Evolutionary conservation across 1,140 invertebrate species (phyloP), one percentile per base, ranked within the genome.

Genomic region (Chrysoperla carnea): DNA sequence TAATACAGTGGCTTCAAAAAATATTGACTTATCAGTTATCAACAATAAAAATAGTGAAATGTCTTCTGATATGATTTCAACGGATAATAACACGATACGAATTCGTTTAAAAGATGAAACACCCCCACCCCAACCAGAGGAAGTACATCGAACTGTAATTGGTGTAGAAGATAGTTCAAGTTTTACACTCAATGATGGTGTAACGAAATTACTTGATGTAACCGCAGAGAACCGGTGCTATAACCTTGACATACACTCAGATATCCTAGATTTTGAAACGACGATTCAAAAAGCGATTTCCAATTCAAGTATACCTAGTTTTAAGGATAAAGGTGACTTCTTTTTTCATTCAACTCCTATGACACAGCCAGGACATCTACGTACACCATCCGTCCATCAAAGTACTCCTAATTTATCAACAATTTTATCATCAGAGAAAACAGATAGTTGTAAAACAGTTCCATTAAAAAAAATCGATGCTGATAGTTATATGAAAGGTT

Each of bases 341-440:
- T 28, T 57, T 51, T 37, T 50, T 46, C 44, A 69, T 52, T 49
- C 68, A 51, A 47, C 57, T 48, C 42, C 59, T 46, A 45, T 52
- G 17, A 59, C 65, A 11, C 55, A 59, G 1, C 55, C 48, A 27
- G 45, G 67, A 35, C 71, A 74, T 1, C 64, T 66, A 27, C 77
- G 74, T 42, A 78, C 76, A 11, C 17, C 17, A 5, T 3, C 48
- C 27, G 45, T 67, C 36, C 71, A 74, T 1, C 64, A 66, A 27
- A 77, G 74, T 42, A 78, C 76, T 11, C 76, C 76, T 0, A 75
- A 80, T 57, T 50, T 80, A 12, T 63, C 64, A 6, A 63, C 59
- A 37, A 63, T 63, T 6, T 53, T 55, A 3, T 53, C 36, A 12
- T 62, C 66, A 29, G 64, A 68, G 36, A 65, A 69, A 43, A 46